phyloP scores from a whole-genome alignment of 2,888 invertebrate genomes.

The Lacanobia oleracea region DNA sequence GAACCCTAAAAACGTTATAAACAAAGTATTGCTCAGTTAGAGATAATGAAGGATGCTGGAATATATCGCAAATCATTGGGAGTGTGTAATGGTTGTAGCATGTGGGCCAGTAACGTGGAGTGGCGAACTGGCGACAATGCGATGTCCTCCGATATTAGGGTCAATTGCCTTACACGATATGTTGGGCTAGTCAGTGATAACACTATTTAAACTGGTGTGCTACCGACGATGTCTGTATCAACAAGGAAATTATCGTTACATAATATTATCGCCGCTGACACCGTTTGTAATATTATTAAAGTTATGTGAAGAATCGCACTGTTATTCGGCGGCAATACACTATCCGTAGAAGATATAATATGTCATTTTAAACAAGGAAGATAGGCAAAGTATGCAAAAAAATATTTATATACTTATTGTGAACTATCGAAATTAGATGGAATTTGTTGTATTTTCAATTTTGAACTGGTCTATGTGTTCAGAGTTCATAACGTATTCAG shows the following conservation, averaged over 20 bases:
- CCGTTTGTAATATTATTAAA: conserved; percentile 43
- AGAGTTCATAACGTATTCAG: too few relatives aligned
- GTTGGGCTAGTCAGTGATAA: conserved; percentile 83
- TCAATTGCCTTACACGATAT: conserved; percentile 80
- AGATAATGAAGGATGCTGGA: conserved; percentile 43
- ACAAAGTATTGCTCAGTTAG: conserved; percentile 48
- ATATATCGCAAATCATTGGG: conserved; percentile 52
- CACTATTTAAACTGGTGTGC: conserved; percentile 76
- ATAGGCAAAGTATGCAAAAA: background rate
- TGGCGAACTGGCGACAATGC: conserved; percentile 78
- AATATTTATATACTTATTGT: background rate
- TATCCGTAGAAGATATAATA: background rate
- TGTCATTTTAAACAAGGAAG: too few relatives aligned
- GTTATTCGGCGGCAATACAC: conserved; percentile 30
- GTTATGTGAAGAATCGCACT: conserved; percentile 27
- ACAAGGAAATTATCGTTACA: conserved; percentile 74
- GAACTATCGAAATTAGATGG: background rate
- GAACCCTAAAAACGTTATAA: conserved; percentile 26
- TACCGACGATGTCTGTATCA: conserved; percentile 75
- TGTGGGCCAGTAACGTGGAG: conserved; percentile 66
- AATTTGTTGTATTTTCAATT: too few relatives aligned
- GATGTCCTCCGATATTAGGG: conserved; percentile 83
- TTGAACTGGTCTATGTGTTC: too few relatives aligned
- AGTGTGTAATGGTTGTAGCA: conserved; percentile 58
- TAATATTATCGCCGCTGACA: conserved; percentile 73